Evolutionary conservation across 2,888 invertebrate genomes (phyloP).

Genomic region (Cataglyphis livida): DNA sequence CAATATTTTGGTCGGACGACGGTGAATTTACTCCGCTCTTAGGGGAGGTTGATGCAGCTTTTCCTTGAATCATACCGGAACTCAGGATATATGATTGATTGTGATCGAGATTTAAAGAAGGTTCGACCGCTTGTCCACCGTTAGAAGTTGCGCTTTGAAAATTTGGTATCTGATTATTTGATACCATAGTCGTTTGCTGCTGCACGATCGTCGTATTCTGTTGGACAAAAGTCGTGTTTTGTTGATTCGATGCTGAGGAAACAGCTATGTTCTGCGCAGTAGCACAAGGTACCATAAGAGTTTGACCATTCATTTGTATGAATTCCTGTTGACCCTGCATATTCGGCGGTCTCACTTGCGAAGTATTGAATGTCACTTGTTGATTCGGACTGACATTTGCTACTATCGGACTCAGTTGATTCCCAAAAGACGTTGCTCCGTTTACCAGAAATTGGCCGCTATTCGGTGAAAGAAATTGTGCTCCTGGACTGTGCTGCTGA

Average conservation of each 20-base stretch:
- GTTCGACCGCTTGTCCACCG: constrained; percentile 77
- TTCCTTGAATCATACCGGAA: constrained; percentile 82
- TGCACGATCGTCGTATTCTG: constrained; percentile 95
- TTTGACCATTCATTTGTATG: constrained; percentile 91
- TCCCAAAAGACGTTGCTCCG: constrained; percentile 89
- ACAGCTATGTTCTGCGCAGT: constrained; percentile 87
- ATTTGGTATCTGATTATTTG: constrained; percentile 88
- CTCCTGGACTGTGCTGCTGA: constrained; percentile 89
- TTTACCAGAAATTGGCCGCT: constrained; percentile 92
- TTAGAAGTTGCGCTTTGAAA: constrained; percentile 81
- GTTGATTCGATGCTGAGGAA: constrained; percentile 87
- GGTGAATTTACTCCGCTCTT: constrained; percentile 80
- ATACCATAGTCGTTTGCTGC: constrained; percentile 92
- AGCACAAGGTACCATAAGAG: constrained; percentile 90
- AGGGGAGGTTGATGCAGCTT: constrained; percentile 77
- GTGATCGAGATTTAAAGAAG: constrained; percentile 88
- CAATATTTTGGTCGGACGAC: constrained; percentile 82
- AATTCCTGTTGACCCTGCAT: constrained; percentile 89
- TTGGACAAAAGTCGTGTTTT: constrained; percentile 91
- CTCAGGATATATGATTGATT: constrained; percentile 85
- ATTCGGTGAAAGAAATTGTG: constrained; percentile 91
- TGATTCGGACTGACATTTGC: constrained; percentile 91
- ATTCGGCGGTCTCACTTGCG: constrained; percentile 85
- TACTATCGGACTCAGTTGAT: constrained; percentile 92
- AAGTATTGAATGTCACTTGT: constrained; percentile 88